Percentiles rank a stretch among this genome's conserved stretches.
These are phyloP conservation scores for Drosophila pruinosa DNA, from an alignment of 1,140 invertebrate species.

Conservation along the genomic window DNA sequence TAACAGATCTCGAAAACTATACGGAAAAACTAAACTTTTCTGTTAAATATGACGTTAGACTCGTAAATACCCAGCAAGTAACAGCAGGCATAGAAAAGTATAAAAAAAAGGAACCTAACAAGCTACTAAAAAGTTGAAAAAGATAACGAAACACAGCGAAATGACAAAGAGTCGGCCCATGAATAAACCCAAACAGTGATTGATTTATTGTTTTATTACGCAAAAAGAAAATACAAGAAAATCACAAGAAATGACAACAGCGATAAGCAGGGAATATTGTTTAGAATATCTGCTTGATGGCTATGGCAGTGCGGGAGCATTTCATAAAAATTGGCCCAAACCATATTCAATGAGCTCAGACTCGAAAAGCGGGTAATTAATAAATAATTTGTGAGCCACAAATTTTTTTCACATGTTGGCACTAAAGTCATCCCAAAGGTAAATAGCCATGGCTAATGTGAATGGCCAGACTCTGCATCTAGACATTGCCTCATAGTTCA, in stretches of 20 bases:
- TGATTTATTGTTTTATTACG: constrained; percentile 79
- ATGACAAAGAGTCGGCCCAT: constrained; percentile 10
- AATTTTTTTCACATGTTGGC: constrained; percentile 62
- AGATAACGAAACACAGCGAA: constrained; percentile 62
- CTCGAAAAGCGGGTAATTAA: constrained; percentile 57
- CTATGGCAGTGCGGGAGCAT: constrained; percentile 31
- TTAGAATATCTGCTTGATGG: constrained; percentile 10
- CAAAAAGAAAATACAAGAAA: constrained; percentile 43
- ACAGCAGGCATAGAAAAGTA: constrained; percentile 12
- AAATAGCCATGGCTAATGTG: constrained; percentile 70
- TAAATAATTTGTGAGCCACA: constrained; percentile 71
- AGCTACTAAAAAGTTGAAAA: constrained; percentile 67
- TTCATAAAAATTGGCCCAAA: constrained; percentile 12
- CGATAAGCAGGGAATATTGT: constrained; percentile 59
- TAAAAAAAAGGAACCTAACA: constrained; percentile 61
- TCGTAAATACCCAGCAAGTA: constrained; percentile 13
- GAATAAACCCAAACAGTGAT: constrained; percentile 58
- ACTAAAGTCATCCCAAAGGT: constrained; percentile 52
- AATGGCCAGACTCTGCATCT: background rate
- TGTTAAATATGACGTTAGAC: constrained; percentile 24
- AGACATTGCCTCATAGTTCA: constrained; percentile 49
- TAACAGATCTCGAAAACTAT: constrained; percentile 59
- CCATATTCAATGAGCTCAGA: constrained; percentile 3
- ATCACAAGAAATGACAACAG: constrained; percentile 55
- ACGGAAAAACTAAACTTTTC: constrained; percentile 17